Evolutionary conservation across 2,113 vertebrate species (phyloP).

Genomic region (Ramphastos sulfuratus): DNA sequence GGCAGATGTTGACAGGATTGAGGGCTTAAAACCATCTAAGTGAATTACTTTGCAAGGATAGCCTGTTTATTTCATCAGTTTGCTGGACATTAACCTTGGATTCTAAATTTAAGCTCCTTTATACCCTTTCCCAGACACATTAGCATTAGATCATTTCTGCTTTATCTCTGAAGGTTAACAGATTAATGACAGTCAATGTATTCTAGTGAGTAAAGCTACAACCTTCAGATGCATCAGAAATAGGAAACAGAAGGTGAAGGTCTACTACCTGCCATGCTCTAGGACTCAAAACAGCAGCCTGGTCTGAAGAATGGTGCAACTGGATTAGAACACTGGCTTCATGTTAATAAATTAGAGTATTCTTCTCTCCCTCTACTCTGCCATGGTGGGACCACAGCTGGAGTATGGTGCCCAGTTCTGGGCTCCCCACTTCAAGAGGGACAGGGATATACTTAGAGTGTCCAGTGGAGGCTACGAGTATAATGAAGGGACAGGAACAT

Average conservation of each 20-base stretch:
- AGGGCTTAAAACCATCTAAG: background rate
- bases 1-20: conserved; percentile 6
- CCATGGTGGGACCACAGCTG: too few species aligned
- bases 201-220: background rate
- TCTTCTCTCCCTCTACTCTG: background rate
- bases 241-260: background rate
- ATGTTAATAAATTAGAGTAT: background rate
- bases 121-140: background rate
- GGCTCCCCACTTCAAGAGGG: too few species aligned
- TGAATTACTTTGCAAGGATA: background rate
- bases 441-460: too few species aligned
- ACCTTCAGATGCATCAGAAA: background rate
- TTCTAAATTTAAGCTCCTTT: background rate
- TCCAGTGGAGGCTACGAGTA: too few species aligned
- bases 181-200: background rate
- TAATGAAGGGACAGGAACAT: too few species aligned
- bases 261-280: background rate
- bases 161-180: background rate
- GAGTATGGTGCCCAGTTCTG: too few species aligned
- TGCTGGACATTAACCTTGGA: background rate
- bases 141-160: background rate
- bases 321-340: background rate
- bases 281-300: background rate
- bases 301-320: background rate
- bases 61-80: background rate